These are phyloP conservation scores for Cerceris rybyensis DNA, from an alignment of 2,888 invertebrate genomes.

Conservation along the genomic window DNA sequence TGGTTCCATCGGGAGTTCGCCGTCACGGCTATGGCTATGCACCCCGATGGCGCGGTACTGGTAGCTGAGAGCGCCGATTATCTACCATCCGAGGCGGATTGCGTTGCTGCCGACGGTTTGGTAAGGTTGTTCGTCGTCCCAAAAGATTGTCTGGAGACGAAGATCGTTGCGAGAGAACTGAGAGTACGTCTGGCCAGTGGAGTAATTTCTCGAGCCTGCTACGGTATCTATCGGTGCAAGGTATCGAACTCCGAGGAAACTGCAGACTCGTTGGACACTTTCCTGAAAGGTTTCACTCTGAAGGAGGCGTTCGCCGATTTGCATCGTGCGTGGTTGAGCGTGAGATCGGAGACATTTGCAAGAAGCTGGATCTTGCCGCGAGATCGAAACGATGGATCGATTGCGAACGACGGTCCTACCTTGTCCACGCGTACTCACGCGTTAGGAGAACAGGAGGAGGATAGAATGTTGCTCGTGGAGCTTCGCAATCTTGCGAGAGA, in stretches of 20 bases:
- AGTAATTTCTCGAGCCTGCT: conserved; percentile 66
- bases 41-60: conserved; percentile 80
- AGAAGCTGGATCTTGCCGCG: conserved; percentile 77
- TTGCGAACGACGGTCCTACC: background rate
- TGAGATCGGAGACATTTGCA: conserved; percentile 81
- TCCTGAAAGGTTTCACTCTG: conserved; percentile 75
- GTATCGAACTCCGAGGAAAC: conserved; percentile 8
- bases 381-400: conserved; percentile 62
- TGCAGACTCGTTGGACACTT: conserved; percentile 46
- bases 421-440: conserved; percentile 58
- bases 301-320: conserved; percentile 82
- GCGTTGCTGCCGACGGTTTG: conserved; percentile 79
- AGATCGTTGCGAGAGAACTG: conserved; percentile 78
- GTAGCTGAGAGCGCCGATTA: conserved; percentile 80
- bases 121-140: conserved; percentile 76
- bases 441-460: conserved; percentile 62
- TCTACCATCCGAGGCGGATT: conserved; percentile 77
- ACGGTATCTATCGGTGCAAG: conserved; percentile 41
- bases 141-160: conserved; percentile 68
- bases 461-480: conserved; percentile 66
- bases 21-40: conserved; percentile 81
- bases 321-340: conserved; percentile 81
- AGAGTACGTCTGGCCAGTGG: conserved; percentile 78
- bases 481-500: conserved; percentile 69
- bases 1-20: conserved; percentile 83